phyloP scores from a whole-genome alignment of 1,140 invertebrate species.

The Scylla paramamosain region DNA sequence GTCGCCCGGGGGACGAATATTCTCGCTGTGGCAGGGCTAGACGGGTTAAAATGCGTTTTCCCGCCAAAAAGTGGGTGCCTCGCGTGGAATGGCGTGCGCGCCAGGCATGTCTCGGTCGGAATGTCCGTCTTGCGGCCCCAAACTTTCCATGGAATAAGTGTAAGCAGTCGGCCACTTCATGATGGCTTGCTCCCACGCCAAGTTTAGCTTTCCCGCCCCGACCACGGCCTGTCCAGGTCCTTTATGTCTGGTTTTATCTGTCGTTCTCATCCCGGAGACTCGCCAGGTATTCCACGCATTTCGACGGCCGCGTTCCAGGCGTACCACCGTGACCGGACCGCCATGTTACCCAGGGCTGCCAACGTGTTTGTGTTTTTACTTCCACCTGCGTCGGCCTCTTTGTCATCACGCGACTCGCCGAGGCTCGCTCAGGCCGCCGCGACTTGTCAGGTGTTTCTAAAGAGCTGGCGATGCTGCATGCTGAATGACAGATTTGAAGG shows the following conservation, averaged over 20 bases:
- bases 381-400: conserved; percentile 41
- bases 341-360: conserved; percentile 73
- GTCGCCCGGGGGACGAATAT: background rate
- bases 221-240: conserved; percentile 67
- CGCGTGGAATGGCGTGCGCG: conserved; percentile 66
- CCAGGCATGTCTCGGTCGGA: conserved; percentile 60
- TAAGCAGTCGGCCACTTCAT: conserved; percentile 57
- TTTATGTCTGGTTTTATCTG: conserved; percentile 74
- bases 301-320: conserved; percentile 69
- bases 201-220: conserved; percentile 67
- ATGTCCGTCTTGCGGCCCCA: conserved; percentile 58
- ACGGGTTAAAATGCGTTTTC: conserved; percentile 34
- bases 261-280: conserved; percentile 71
- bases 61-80: conserved; percentile 63
- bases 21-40: background rate
- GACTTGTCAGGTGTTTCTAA: background rate
- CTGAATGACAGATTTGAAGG: background rate
- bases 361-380: conserved; percentile 70
- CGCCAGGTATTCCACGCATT: conserved; percentile 74
- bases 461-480: background rate
- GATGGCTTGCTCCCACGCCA: conserved; percentile 67
- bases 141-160: conserved; percentile 69
- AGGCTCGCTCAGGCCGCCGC: background rate
- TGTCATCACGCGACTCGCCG: conserved; percentile 28
- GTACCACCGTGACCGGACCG: conserved; percentile 73